A percentile compares a stretch with the other conserved stretches of the same genome.
phyloP scores from a whole-genome alignment of 2,888 invertebrate genomes.

The Amaurobius ferox region DNA sequence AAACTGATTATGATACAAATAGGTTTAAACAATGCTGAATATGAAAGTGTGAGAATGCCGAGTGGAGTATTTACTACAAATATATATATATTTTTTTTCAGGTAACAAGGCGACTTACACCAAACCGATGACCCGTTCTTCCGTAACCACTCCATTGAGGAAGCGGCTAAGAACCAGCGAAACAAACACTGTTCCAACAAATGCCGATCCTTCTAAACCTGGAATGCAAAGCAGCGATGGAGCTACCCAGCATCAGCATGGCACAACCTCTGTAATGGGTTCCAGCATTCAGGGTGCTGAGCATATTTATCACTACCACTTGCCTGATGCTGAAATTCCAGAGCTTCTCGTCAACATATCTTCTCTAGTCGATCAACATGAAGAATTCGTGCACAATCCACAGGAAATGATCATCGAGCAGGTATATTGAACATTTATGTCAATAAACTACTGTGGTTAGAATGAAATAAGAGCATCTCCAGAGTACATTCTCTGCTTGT shows the following conservation, averaged over 20 bases:
- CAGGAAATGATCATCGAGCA: conserved; percentile 39
- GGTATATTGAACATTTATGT: too few relatives aligned
- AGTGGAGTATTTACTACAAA: too few relatives aligned
- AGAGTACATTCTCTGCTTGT: too few relatives aligned
- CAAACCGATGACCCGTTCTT: not conserved
- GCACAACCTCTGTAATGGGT: too few relatives aligned
- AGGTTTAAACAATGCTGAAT: too few relatives aligned
- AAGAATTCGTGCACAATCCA: conserved; percentile 26
- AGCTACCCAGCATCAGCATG: not conserved
- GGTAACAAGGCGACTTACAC: too few relatives aligned
- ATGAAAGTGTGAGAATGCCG: too few relatives aligned
- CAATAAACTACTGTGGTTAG: too few relatives aligned
- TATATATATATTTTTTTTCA: too few relatives aligned
- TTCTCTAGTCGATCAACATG: conserved; percentile 48
- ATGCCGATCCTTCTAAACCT: not conserved
- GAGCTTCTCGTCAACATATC: conserved; percentile 57
- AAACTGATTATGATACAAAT: too few relatives aligned
- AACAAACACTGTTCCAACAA: not conserved
- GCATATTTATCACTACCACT: conserved; percentile 24
- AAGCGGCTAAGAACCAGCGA: not conserved
- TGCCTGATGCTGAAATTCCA: conserved; percentile 39
- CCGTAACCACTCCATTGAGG: not conserved
- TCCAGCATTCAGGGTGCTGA: not conserved
- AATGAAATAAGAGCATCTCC: too few relatives aligned
- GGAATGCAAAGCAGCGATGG: not conserved